Base-by-base conservation (phyloP, 2,797 vertebrate genomes). In the Pelobates cultripes region DNA sequence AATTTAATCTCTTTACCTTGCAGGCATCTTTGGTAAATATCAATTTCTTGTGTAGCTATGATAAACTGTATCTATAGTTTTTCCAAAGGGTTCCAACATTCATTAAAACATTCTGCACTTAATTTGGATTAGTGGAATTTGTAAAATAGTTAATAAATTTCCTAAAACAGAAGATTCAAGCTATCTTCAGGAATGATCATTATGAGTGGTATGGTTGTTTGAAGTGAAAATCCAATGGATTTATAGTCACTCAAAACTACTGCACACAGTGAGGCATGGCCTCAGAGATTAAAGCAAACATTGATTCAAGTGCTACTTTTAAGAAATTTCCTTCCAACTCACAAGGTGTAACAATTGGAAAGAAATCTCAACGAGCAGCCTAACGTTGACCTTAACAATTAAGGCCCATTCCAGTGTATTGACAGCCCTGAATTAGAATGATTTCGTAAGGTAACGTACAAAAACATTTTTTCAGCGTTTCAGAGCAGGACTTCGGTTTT, bases 401-500 rank as follows among this genome's bases (percentile, higher is more conserved):
- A 91, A 91, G 90, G 91, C 89, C 91, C 85, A 87, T 79, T 83
- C 85, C 87, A 90, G 87, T 53, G 47, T 74, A 81, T 81, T 67
- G 77, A 77, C 14, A 75, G 84, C 4, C n/a, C 13, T 83, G 75
- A 85, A 82, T 63, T 71, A 75, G 87, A 71, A 85, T 86, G 85
- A 42, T 66, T 79, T 81, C 81, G 80, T 45, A 80, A 45, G 83
- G 7, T 83, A 79, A 7, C 17, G 55, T 69, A 66, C 43, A 81
- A 61, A 71, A 76, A 55, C 53, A 0, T 4, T 7, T 40, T 13
- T 61, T 95, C 93, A 99, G 88, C 84, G 96, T 86, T 95, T 95
- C 85, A 95, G 94, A 13, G 93, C 93, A 0, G 94, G 97, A 88
- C 96, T 97, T 86, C 94, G 92, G 85, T 90, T 93, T 80, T 96